Evolutionary conservation across 2,888 invertebrate species (phyloP).

Genomic region (Adelognathus sp.): DNA sequence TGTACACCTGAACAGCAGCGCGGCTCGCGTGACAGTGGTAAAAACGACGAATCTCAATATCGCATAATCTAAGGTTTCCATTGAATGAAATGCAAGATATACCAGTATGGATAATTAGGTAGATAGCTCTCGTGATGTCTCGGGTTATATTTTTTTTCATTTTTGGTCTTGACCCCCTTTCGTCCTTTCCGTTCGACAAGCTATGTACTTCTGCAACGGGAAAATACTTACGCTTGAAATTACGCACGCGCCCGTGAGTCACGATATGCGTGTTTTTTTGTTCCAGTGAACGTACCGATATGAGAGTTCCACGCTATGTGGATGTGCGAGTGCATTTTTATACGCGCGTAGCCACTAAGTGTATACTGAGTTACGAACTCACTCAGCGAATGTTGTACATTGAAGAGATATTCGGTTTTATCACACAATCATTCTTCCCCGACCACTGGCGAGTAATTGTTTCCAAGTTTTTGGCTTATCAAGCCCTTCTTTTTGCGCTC

Average conservation of each 20-base stretch:
- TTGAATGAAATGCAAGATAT: constrained; percentile 36
- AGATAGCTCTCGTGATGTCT: constrained; percentile 29
- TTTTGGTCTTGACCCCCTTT: constrained; percentile 56
- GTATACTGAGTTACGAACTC: too few relatives aligned
- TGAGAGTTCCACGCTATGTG: background rate
- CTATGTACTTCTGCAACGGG: constrained; percentile 11
- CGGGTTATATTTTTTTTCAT: background rate
- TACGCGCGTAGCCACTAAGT: background rate
- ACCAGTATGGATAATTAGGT: constrained; percentile 35
- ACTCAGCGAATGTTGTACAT: background rate
- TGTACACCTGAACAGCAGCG: background rate
- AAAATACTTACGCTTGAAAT: constrained; percentile 43
- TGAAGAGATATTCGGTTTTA: background rate
- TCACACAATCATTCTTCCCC: background rate
- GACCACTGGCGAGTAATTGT: too few relatives aligned
- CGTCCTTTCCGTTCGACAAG: constrained; percentile 45
- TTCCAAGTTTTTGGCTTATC: too few relatives aligned
- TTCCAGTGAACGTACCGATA: background rate
- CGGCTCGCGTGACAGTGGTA: background rate
- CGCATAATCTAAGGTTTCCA: constrained; percentile 20
- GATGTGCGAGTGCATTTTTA: background rate
- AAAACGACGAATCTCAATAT: constrained; percentile 6
- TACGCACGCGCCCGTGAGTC: constrained; percentile 55
- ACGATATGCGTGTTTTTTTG: constrained; percentile 48
- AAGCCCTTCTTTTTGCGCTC: too few relatives aligned